phyloP scores from a whole-genome alignment of 2,797 vertebrate genomes.

The Microctenopoma stevenorrisi region DNA sequence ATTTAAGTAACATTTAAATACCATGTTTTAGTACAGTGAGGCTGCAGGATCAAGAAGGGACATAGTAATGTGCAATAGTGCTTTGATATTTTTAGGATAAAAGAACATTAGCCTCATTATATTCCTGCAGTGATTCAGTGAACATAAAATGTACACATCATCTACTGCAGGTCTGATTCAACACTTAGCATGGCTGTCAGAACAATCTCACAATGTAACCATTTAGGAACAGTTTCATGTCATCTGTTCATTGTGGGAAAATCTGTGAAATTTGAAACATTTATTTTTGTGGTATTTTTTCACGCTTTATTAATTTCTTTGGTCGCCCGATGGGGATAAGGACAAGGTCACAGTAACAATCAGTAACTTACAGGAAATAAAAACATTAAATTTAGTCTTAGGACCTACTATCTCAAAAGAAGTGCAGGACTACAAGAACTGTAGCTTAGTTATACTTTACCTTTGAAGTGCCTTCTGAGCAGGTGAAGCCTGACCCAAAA shows the following conservation, averaged over 20 bases:
- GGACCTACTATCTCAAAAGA: not conserved
- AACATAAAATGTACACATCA: not conserved
- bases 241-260: not conserved
- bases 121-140: not conserved
- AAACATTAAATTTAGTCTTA: not conserved
- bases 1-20: constrained; percentile 38
- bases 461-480: constrained; percentile 90
- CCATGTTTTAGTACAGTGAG: constrained; percentile 9
- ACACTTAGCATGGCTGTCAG: constrained; percentile 2
- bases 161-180: not conserved
- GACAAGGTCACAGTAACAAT: not conserved
- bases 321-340: not conserved
- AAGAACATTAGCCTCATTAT: not conserved
- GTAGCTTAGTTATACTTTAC: constrained; percentile 73
- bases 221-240: constrained; percentile 3
- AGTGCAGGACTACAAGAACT: constrained; percentile 8
- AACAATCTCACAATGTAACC: constrained; percentile 14
- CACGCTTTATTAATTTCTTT: not conserved
- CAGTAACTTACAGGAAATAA: constrained; percentile 4
- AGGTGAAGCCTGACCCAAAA: constrained; percentile 91
- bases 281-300: not conserved
- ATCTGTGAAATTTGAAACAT: not conserved
- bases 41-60: constrained; percentile 24
- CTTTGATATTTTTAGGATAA: constrained; percentile 20
- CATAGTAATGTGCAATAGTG: constrained; percentile 13